These are phyloP conservation scores for Pristis pectinata DNA, from an alignment of 2,797 vertebrate species.

Conservation along the genomic window DNA sequence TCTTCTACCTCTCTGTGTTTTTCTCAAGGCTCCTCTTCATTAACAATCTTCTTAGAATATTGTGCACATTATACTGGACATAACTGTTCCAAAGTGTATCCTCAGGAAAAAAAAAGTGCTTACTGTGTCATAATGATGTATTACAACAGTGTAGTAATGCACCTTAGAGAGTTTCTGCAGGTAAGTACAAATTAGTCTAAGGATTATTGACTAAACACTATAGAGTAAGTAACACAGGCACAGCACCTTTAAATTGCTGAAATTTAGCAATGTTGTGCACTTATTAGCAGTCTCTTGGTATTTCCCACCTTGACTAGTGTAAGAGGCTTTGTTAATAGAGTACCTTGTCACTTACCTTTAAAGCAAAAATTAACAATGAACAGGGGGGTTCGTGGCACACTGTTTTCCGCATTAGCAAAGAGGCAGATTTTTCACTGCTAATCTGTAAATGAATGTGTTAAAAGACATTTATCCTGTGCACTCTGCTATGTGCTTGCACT, in stretches of 20 bases:
- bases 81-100: neutral
- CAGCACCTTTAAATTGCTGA: slow-evolving; percentile 23
- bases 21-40: neutral
- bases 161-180: slow-evolving; percentile 23
- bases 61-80: too few relatives aligned
- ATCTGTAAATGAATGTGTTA: neutral
- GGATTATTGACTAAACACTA: slow-evolving; percentile 19
- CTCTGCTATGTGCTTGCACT: too few relatives aligned
- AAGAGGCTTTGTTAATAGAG: neutral
- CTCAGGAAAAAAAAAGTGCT: neutral
- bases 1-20: too few relatives aligned
- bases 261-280: slow-evolving; percentile 34
- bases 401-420: neutral
- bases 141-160: neutral
- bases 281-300: slow-evolving; percentile 24
- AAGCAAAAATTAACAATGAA: neutral
- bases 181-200: slow-evolving; percentile 27
- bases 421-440: neutral
- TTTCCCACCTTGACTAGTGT: slow-evolving; percentile 3
- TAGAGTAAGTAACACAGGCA: neutral
- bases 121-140: slow-evolving; percentile 22
- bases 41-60: neutral
- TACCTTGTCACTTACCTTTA: neutral
- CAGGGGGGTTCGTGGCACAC: neutral
- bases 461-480: neutral